Percentiles rank a stretch among this genome's conserved stretches.
Evolutionary conservation across 2,888 invertebrate genomes (phyloP).

Genomic region (Cryptocephalus primarius): DNA sequence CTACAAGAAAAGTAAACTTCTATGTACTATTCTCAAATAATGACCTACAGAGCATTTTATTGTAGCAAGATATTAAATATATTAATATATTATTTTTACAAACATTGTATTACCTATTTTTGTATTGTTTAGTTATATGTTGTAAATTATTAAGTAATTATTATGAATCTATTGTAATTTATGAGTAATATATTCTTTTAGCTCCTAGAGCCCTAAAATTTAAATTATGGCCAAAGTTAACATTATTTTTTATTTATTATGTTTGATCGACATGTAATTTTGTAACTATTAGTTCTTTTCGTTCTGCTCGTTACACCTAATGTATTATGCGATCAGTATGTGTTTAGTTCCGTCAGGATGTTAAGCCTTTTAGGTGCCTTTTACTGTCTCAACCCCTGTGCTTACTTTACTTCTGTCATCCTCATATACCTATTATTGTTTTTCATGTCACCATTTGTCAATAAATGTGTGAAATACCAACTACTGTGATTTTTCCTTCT

Average conservation of each 20-base stretch:
- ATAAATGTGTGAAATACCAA: constrained; percentile 31
- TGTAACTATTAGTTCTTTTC: constrained; percentile 8
- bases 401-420: background rate
- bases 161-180: constrained; percentile 15
- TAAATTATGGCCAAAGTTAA: constrained; percentile 37
- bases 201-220: constrained; percentile 24
- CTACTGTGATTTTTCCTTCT: background rate
- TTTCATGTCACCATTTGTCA: constrained; percentile 27
- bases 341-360: background rate
- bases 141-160: constrained; percentile 9
- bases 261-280: constrained; percentile 16
- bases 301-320: constrained; percentile 1
- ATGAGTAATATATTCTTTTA: constrained; percentile 26
- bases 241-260: constrained; percentile 34
- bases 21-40: constrained; percentile 1
- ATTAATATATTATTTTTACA: constrained; percentile 9
- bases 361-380: constrained; percentile 15
- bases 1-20: too few relatives aligned
- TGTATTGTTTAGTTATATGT: constrained; percentile 12
- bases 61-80: constrained; percentile 5
- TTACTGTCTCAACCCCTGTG: constrained; percentile 3
- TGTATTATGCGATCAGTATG: too few relatives aligned
- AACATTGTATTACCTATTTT: constrained; percentile 12
- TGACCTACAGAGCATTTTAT: constrained; percentile 10
- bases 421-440: background rate